Evolutionary conservation across 2,797 vertebrate genomes (phyloP).

Genomic region (Gouania willdenowi): DNA sequence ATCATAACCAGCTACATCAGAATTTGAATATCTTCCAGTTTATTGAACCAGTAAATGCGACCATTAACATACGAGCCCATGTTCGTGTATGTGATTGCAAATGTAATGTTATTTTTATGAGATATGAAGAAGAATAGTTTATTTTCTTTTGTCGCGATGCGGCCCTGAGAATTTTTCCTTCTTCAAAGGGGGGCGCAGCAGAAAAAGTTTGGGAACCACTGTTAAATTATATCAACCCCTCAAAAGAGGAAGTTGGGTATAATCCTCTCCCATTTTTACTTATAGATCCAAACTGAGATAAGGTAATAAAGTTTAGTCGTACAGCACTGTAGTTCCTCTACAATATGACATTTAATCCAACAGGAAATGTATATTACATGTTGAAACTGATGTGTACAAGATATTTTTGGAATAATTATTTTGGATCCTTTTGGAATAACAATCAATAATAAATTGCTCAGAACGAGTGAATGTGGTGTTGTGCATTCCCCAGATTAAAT

Average conservation of each 20-base stretch:
- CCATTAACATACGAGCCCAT: no score
- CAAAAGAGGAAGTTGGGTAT: slow-evolving; percentile 28
- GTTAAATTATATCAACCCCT: no score
- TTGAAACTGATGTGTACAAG: slow-evolving; percentile 7
- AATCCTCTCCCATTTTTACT: slow-evolving; percentile 28
- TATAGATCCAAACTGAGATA: slow-evolving; percentile 23
- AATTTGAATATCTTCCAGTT: no score
- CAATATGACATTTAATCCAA: slow-evolving; percentile 45
- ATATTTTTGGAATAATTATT: neutral
- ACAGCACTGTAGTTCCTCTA: slow-evolving; percentile 46
- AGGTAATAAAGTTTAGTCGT: slow-evolving; percentile 20
- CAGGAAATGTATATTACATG: slow-evolving; percentile 11
- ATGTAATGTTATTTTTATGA: no score
- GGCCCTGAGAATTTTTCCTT: no score
- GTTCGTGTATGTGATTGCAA: no score
- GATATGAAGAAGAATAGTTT: no score
- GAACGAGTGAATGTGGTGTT: neutral
- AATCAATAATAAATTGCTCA: slow-evolving; percentile 9
- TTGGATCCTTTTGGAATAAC: neutral
- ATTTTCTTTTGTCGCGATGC: neutral
- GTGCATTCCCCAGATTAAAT: slow-evolving; percentile 6
- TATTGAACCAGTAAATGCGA: no score
- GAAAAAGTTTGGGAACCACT: no score
- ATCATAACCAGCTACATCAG: no score
- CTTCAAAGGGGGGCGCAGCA: no score